These are phyloP conservation scores for Hypomesus transpacificus DNA, from an alignment of 2,113 vertebrate species.

Conservation along the genomic window DNA sequence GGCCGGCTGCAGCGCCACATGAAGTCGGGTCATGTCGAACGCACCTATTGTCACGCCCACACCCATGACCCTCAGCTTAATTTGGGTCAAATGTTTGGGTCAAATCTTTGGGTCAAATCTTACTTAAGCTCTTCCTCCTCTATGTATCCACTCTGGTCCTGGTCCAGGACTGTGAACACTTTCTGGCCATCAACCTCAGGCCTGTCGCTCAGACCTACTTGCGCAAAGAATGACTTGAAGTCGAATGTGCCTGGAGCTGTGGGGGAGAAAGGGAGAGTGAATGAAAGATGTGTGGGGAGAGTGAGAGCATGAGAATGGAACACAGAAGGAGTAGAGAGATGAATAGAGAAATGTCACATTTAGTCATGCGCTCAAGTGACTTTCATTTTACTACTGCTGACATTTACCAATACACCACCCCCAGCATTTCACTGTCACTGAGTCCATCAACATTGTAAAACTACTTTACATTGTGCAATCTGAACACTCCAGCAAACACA, in stretches of 20 bases:
- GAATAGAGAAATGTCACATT: conserved; percentile 53
- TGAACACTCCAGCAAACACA: conserved; percentile 30
- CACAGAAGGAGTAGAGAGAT: conserved; percentile 16
- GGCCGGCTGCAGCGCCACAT: no score
- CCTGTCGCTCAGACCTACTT: conserved; percentile 64
- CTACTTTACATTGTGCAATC: conserved; percentile 30
- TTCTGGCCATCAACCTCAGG: conserved; percentile 51
- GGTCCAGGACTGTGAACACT: conserved; percentile 70
- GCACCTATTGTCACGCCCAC: background rate
- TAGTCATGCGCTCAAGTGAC: conserved; percentile 55
- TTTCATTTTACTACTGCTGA: conserved; percentile 53
- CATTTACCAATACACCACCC: conserved; percentile 59
- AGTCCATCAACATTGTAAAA: background rate
- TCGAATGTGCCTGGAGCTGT: conserved; percentile 68
- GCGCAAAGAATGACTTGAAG: conserved; percentile 68
- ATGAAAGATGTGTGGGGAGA: conserved; percentile 22
- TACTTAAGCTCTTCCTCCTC: conserved; percentile 77
- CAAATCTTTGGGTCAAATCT: conserved; percentile 26
- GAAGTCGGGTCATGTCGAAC: no score
- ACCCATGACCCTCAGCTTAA: background rate
- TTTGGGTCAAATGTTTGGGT: background rate
- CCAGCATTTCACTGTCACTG: conserved; percentile 27
- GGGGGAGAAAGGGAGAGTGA: conserved; percentile 1
- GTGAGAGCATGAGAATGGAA: background rate
- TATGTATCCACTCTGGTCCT: conserved; percentile 74